These are phyloP conservation scores for Chionoecetes opilio DNA, from an alignment of 1,140 invertebrate species.

Conservation along the genomic window DNA sequence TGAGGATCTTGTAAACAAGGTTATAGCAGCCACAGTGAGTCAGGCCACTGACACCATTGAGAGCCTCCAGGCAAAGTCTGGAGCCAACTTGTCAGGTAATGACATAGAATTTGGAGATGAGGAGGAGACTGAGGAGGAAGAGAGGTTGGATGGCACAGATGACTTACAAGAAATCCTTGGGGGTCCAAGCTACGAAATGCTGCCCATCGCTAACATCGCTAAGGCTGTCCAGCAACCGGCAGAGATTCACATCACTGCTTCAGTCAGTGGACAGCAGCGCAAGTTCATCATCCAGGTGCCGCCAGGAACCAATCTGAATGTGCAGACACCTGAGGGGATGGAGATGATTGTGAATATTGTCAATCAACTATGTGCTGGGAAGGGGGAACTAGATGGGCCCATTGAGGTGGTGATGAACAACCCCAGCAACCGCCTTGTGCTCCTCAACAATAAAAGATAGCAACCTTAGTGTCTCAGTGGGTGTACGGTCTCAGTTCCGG, in stretches of 20 bases:
- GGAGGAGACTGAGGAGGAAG: slow-evolving; percentile 69
- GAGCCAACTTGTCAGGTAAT: slow-evolving; percentile 74
- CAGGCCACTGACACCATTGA: slow-evolving; percentile 77
- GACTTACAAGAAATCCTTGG: slow-evolving; percentile 66
- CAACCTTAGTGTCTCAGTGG: not conserved
- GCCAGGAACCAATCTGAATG: slow-evolving; percentile 76
- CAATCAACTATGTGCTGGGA: slow-evolving; percentile 76
- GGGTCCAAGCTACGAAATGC: slow-evolving; percentile 40
- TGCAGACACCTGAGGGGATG: slow-evolving; percentile 79
- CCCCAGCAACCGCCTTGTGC: slow-evolving; percentile 42
- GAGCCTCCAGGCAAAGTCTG: slow-evolving; percentile 70
- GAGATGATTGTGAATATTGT: slow-evolving; percentile 79
- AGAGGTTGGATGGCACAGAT: slow-evolving; percentile 65
- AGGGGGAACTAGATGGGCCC: slow-evolving; percentile 79
- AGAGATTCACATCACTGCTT: slow-evolving; percentile 80
- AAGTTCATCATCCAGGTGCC: slow-evolving; percentile 80
- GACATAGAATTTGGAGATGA: slow-evolving; percentile 57
- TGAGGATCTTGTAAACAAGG: slow-evolving; percentile 77
- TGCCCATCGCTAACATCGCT: slow-evolving; percentile 57
- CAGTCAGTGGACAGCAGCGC: slow-evolving; percentile 69
- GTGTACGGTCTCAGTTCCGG: too few relatives aligned
- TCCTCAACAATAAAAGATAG: slow-evolving; percentile 34
- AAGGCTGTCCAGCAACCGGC: slow-evolving; percentile 62
- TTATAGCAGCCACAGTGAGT: slow-evolving; percentile 76
- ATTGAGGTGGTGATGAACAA: slow-evolving; percentile 79